Evolutionary conservation across 2,888 invertebrate genomes (phyloP).

Genomic region (Metopia argyrocephala): DNA sequence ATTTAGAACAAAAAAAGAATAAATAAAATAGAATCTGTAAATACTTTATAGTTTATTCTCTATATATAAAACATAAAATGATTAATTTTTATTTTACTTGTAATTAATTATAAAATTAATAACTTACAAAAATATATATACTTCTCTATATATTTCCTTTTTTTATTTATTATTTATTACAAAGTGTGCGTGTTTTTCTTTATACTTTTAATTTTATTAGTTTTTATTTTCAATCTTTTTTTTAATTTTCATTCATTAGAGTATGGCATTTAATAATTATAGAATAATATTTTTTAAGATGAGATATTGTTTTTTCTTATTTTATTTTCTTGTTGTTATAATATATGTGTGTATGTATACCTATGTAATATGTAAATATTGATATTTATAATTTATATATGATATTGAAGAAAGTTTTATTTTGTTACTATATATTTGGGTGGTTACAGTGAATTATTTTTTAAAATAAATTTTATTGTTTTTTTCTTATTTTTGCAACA

Average conservation of each 20-base stretch:
- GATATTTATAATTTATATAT: slow-evolving; percentile 33
- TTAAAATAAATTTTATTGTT: slow-evolving; percentile 53
- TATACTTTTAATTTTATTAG: slow-evolving; percentile 53
- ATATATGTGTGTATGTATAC: background rate
- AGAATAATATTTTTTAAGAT: slow-evolving; percentile 40
- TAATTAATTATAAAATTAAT: slow-evolving; percentile 35
- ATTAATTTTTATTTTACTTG: too few relatives aligned
- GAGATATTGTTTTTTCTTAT: slow-evolving; percentile 17
- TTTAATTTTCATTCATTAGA: slow-evolving; percentile 35
- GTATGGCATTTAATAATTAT: slow-evolving; percentile 55
- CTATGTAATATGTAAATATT: background rate
- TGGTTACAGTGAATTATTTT: slow-evolving; percentile 58
- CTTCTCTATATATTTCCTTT: slow-evolving; percentile 32
- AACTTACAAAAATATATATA: slow-evolving; percentile 62
- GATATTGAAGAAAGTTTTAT: slow-evolving; percentile 43
- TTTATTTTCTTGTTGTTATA: background rate
- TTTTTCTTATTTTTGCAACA: slow-evolving; percentile 28
- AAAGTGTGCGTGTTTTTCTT: slow-evolving; percentile 64
- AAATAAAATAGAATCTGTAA: slow-evolving; percentile 25
- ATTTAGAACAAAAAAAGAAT: background rate
- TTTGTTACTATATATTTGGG: slow-evolving; percentile 54
- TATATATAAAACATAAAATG: background rate
- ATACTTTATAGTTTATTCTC: background rate
- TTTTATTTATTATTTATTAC: slow-evolving; percentile 53
- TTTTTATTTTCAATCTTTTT: slow-evolving; percentile 1